A percentile compares a stretch with the other conserved stretches of the same genome.
These are phyloP conservation scores for Hormaphis cornu DNA, from an alignment of 1,140 invertebrate genomes.

Conservation along the genomic window DNA sequence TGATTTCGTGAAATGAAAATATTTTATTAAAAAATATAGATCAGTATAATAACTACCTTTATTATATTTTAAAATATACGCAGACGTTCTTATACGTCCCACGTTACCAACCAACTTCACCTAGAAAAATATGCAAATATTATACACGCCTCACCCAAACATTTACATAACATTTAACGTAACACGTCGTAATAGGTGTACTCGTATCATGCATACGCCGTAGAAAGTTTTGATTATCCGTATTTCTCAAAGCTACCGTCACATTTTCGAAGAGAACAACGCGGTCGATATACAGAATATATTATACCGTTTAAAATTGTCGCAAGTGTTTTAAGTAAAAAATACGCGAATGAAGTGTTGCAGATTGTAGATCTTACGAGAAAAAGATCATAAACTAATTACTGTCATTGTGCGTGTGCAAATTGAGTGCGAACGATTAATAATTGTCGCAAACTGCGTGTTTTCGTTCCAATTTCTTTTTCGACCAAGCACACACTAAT, in stretches of 20 bases:
- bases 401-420: too few species aligned
- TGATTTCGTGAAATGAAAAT: too few species aligned
- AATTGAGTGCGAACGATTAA: too few species aligned
- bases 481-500: too few species aligned
- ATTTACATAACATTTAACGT: conserved; percentile 26
- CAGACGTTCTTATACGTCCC: background rate
- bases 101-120: conserved; percentile 1
- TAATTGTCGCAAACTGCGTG: too few species aligned
- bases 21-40: background rate
- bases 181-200: too few species aligned
- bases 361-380: too few species aligned
- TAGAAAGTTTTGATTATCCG: conserved; percentile 26
- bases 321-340: background rate
- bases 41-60: background rate
- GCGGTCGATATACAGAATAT: background rate
- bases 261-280: background rate
- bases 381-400: too few species aligned
- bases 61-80: background rate
- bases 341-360: too few species aligned
- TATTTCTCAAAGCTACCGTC: conserved; percentile 4
- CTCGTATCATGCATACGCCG: background rate
- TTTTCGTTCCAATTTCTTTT: too few species aligned
- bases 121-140: conserved; percentile 8
- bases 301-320: background rate
- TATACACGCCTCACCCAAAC: conserved; percentile 14